Percentiles rank a stretch among this genome's conserved stretches.
These are phyloP conservation scores for Odontamblyopus rebecca DNA, from an alignment of 2,797 vertebrate species.

Conservation along the genomic window DNA sequence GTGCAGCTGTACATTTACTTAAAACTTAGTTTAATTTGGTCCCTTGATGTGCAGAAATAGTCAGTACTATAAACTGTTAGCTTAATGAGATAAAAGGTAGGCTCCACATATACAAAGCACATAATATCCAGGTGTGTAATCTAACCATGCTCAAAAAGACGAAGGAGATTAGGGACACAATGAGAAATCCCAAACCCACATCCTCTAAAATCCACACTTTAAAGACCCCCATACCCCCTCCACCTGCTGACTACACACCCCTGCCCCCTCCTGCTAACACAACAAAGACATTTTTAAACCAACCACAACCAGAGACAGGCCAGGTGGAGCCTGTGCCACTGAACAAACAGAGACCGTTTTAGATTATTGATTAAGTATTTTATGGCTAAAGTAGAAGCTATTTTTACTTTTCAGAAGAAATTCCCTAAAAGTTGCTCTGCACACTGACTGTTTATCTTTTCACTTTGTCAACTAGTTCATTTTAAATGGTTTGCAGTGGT, in stretches of 20 bases:
- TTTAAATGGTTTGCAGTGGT: no score
- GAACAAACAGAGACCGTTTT: slow-evolving; percentile 53
- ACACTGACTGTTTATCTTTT: no score
- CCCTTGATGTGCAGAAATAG: background rate
- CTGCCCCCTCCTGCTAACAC: slow-evolving; percentile 36
- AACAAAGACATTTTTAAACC: slow-evolving; percentile 43
- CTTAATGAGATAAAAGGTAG: background rate
- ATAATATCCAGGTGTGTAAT: background rate
- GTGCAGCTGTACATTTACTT: no score
- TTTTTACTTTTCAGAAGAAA: no score
- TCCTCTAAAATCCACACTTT: background rate
- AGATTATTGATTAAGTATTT: no score
- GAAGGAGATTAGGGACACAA: slow-evolving; percentile 15
- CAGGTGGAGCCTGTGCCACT: slow-evolving; percentile 62
- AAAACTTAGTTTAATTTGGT: background rate
- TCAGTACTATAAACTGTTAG: background rate
- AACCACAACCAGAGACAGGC: slow-evolving; percentile 56
- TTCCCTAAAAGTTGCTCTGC: no score
- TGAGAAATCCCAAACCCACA: background rate
- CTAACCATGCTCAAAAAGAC: slow-evolving; percentile 1
- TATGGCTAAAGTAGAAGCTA: no score
- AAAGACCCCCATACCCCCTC: slow-evolving; percentile 22
- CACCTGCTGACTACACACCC: slow-evolving; percentile 49
- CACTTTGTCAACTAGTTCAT: no score
- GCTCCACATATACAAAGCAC: background rate